phyloP scores from a whole-genome alignment of 2,888 invertebrate genomes.

The Fragum whitleyi region DNA sequence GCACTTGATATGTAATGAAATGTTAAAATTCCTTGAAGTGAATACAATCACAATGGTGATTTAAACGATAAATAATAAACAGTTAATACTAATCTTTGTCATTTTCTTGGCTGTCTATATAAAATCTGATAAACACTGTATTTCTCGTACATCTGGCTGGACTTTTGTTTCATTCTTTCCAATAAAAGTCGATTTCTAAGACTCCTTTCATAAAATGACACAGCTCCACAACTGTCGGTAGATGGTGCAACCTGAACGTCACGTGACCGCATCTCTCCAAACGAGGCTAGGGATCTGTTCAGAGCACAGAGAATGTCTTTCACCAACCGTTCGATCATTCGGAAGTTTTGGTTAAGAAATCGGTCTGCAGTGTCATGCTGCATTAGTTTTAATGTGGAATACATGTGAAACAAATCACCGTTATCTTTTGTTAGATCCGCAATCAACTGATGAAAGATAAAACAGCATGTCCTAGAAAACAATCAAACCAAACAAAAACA shows the following conservation, averaged over 20 bases:
- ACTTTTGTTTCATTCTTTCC: background rate
- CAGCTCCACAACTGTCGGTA: background rate
- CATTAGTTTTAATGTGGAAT: background rate
- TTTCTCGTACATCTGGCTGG: background rate
- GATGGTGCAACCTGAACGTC: constrained; percentile 9
- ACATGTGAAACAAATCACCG: background rate
- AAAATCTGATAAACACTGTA: background rate
- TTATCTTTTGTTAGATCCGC: background rate
- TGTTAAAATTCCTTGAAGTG: too few relatives aligned
- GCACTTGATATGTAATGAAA: too few relatives aligned
- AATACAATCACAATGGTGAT: too few relatives aligned
- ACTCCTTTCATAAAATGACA: background rate
- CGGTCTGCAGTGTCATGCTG: background rate
- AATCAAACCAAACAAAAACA: too few relatives aligned
- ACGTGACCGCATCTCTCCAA: constrained; percentile 12
- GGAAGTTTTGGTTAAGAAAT: background rate
- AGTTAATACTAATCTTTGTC: too few relatives aligned
- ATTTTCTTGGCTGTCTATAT: too few relatives aligned
- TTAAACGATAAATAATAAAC: too few relatives aligned
- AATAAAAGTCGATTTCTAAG: background rate
- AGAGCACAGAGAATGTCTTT: constrained; percentile 14
- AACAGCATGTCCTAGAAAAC: too few relatives aligned
- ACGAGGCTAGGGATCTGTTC: constrained; percentile 7
- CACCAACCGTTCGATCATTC: background rate
- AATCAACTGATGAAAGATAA: background rate